These are phyloP conservation scores for Rhyacophila brunnea DNA, from an alignment of 1,140 invertebrate genomes.

Conservation along the genomic window DNA sequence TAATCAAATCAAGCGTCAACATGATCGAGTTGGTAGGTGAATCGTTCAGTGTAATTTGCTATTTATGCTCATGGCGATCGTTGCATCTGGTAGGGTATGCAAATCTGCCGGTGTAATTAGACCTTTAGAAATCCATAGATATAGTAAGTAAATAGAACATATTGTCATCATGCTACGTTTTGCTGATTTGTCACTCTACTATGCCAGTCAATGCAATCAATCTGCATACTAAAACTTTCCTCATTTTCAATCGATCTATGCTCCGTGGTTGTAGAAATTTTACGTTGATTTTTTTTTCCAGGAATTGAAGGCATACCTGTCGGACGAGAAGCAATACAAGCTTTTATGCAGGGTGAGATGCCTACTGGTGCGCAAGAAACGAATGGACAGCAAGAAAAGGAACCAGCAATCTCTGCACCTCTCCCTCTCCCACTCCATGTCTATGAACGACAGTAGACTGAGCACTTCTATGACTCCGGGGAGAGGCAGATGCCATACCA, in stretches of 20 bases:
- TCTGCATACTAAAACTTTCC: too few species aligned
- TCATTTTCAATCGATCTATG: too few species aligned
- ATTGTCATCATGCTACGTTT: too few species aligned
- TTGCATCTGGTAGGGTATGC: too few species aligned
- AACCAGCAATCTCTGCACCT: conserved; percentile 33
- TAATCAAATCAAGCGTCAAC: too few species aligned
- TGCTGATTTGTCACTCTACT: too few species aligned
- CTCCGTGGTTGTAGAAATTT: neutral
- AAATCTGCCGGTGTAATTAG: too few species aligned
- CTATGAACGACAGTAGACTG: neutral
- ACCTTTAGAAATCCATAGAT: too few species aligned
- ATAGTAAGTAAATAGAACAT: too few species aligned
- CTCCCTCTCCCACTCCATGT: conserved; percentile 16
- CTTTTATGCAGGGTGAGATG: conserved; percentile 45
- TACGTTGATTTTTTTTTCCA: conserved; percentile 31
- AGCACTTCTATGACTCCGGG: conserved; percentile 38
- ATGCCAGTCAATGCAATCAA: neutral
- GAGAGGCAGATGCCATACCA: conserved; percentile 10
- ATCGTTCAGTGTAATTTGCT: too few species aligned
- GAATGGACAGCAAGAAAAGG: conserved; percentile 41
- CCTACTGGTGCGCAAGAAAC: conserved; percentile 43
- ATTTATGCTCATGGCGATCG: too few species aligned
- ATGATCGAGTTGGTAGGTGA: too few species aligned
- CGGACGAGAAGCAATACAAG: conserved; percentile 45
- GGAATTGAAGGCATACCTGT: conserved; percentile 45